These are phyloP conservation scores for Microtus oregoni DNA, from an alignment of 2,113 vertebrate genomes.

Conservation along the genomic window DNA sequence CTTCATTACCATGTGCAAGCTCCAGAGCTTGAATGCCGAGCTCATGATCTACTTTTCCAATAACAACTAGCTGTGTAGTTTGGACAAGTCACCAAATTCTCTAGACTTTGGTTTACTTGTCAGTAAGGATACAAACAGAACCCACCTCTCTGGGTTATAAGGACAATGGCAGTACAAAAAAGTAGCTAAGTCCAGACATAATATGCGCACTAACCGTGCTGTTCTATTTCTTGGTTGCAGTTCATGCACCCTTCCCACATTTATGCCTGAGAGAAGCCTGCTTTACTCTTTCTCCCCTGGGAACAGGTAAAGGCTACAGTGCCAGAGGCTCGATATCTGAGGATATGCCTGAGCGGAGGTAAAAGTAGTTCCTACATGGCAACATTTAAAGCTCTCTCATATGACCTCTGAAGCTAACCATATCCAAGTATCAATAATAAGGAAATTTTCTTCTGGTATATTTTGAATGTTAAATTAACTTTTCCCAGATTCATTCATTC, in stretches of 20 bases:
- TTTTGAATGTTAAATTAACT: slow-evolving; percentile 33
- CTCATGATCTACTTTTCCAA: slow-evolving; percentile 1
- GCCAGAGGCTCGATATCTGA: background rate
- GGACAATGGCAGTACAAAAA: slow-evolving; percentile 3
- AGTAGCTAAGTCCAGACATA: slow-evolving; percentile 33
- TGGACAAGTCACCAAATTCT: background rate
- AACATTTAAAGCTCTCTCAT: slow-evolving; percentile 13
- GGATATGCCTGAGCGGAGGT: background rate
- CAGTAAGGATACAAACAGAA: slow-evolving; percentile 35
- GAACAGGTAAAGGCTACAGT: background rate
- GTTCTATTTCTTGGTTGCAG: background rate
- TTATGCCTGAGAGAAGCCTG: background rate
- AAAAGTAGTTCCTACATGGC: background rate
- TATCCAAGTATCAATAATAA: background rate
- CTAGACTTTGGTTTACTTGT: background rate
- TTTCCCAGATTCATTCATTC: background rate
- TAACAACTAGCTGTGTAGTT: slow-evolving; percentile 13
- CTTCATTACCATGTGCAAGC: background rate
- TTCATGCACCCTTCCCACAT: background rate
- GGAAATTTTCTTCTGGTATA: background rate
- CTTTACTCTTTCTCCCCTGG: slow-evolving; percentile 18
- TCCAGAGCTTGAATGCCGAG: background rate
- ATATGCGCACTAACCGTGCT: background rate
- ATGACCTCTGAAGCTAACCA: slow-evolving; percentile 15
- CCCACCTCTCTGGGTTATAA: background rate